A percentile compares a stretch with the other conserved stretches of the same genome.
These are phyloP conservation scores for Nudaria mundana DNA, from an alignment of 2,888 invertebrate genomes.

Conservation along the genomic window DNA sequence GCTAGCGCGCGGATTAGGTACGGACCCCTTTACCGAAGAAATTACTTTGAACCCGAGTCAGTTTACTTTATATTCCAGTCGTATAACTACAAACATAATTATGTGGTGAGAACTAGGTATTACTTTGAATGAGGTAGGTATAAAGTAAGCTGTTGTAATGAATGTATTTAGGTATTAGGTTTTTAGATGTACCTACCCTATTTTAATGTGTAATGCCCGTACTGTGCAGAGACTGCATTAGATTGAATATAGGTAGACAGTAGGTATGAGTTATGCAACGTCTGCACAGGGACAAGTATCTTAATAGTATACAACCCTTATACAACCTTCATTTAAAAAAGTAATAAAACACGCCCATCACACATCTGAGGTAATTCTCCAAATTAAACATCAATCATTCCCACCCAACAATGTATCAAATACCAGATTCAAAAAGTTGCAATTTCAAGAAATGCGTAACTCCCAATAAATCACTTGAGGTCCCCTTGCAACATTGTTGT, in stretches of 20 bases:
- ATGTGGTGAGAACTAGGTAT: too few species aligned
- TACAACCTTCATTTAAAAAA: too few species aligned
- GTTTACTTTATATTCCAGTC: conserved; percentile 16
- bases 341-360: conserved; percentile 7
- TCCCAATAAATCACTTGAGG: conserved; percentile 34
- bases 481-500: conserved; percentile 48
- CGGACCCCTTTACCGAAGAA: conserved; percentile 52
- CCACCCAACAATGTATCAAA: conserved; percentile 25
- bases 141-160: too few species aligned
- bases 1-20: conserved; percentile 57
- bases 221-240: too few species aligned
- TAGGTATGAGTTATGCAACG: too few species aligned
- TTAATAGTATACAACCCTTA: too few species aligned
- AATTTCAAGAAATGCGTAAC: conserved; percentile 44
- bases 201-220: too few species aligned
- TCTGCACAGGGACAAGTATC: too few species aligned
- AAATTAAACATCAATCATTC: conserved; percentile 30
- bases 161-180: too few species aligned
- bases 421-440: conserved; percentile 43
- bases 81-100: neutral
- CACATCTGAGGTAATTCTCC: conserved; percentile 30
- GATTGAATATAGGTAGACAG: too few species aligned
- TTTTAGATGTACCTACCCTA: too few species aligned
- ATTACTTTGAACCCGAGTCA: conserved; percentile 43
- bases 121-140: too few species aligned